Base-by-base conservation (phyloP, 30 jellyfish, hydroid and myxozoan species). In the Calvadosia cruxmelitensis region DNA sequence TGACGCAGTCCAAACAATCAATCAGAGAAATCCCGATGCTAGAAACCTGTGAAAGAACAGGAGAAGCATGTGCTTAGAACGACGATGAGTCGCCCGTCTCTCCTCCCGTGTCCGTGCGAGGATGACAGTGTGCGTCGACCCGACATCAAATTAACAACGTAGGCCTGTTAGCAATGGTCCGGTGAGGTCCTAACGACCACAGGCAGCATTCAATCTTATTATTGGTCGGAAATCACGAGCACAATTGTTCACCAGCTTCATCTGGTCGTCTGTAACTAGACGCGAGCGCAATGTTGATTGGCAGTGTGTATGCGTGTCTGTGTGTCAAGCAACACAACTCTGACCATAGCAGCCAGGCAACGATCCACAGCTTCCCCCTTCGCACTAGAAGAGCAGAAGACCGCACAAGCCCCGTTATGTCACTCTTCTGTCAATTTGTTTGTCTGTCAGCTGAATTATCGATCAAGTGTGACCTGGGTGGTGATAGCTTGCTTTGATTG, bases 211-310 rank as follows among this genome's bases (percentile, higher is more conserved):
- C 57, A 42, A 79, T 73, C 66, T 71, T 79, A 79, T 79, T 79
- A 79, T 49, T 66, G 69, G 79, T 69, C 71, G 92, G 92, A 79
- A 79, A 79, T 79, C 82, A 79, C 64, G 79, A 69, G 92, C 71
- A 70, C 72, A 65, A 53, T 63, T 75, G 34, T 73, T 63, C 66
- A 64, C 57, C 10, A 42, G 20, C 57, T 5, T 5, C 10, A 5
- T 42, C 10, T 42, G 10, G 20, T 42, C 20, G 10, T 10, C 20
- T 42, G 20, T 42, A 42, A 42, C 57, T 42, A 5, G 57, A 42
- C 20, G 10, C 20, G 10, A 42, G 20, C 20, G 57, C 57, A 5
- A 42, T 42, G 20, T 42, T 5, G 20, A 42, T 5, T 42, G 20
- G 20, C 20, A 42, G 57, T n/a, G 20, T 42, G 57, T 42, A 5